Conservation (phyloP, 2,113 vertebrate species). For the Lamprologus ornatipinnis region DNA sequence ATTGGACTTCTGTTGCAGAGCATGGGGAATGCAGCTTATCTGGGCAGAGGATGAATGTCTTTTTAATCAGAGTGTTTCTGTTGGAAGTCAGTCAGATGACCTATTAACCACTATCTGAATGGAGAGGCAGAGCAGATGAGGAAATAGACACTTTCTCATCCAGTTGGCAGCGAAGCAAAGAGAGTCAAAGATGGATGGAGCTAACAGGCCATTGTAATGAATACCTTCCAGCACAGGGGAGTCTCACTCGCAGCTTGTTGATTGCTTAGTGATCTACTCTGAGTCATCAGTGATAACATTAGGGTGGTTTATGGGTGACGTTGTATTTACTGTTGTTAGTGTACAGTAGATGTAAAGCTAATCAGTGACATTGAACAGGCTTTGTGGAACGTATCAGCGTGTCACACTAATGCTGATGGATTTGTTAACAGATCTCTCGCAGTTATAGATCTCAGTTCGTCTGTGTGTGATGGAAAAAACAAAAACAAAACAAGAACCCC, state of each 20-base stretch:
- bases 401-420: background rate
- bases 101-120: slow-evolving; percentile 38
- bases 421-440: background rate
- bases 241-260: background rate
- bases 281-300: background rate
- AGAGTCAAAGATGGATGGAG: slow-evolving; percentile 1
- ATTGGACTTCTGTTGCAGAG: slow-evolving; percentile 22
- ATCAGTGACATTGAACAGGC: background rate
- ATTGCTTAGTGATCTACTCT: background rate
- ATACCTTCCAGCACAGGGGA: slow-evolving; percentile 11
- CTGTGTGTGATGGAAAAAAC: background rate
- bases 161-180: slow-evolving; percentile 15
- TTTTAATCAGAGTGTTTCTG: slow-evolving; percentile 59
- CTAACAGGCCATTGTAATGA: slow-evolving; percentile 40
- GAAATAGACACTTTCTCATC: slow-evolving; percentile 34
- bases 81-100: slow-evolving; percentile 49
- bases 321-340: background rate
- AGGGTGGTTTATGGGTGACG: background rate
- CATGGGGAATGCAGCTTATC: slow-evolving; percentile 1
- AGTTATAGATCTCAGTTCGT: background rate
- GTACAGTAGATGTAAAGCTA: background rate
- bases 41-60: slow-evolving; percentile 35
- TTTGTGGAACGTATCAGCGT: background rate
- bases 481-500: background rate
- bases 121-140: slow-evolving; percentile 18